Evolutionary conservation across 2,797 vertebrate species (phyloP).

Genomic region (Graptemys geographica): DNA sequence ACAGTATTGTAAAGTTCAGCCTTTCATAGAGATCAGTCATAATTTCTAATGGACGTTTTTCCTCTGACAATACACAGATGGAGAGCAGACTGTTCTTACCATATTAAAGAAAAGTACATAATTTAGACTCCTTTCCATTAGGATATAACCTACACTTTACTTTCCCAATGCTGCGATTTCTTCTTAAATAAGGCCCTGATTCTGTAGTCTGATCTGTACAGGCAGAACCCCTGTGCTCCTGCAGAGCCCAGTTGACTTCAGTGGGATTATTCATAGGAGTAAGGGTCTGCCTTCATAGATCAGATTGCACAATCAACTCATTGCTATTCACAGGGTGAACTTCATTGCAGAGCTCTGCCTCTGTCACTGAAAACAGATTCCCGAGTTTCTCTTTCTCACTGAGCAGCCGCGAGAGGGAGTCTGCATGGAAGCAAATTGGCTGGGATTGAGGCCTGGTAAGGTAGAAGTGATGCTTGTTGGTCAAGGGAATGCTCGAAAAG

Average conservation of each 20-base stretch:
- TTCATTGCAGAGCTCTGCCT: background rate
- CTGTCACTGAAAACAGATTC: background rate
- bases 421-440: background rate
- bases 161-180: background rate
- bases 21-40: background rate
- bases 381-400: background rate
- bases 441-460: rapidly evolving
- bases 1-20: background rate
- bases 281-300: background rate
- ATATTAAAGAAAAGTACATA: background rate
- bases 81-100: background rate
- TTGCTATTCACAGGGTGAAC: background rate
- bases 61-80: background rate
- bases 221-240: background rate
- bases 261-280: background rate
- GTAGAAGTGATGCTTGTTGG: background rate
- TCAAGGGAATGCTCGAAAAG: background rate
- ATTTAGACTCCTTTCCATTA: background rate
- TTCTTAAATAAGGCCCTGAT: background rate
- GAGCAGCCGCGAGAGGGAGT: background rate
- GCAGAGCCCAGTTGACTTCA: background rate
- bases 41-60: background rate
- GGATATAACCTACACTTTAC: background rate
- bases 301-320: rapidly evolving
- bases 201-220: background rate